phyloP scores from a whole-genome alignment of 2,888 invertebrate genomes.

The Autographa gamma region DNA sequence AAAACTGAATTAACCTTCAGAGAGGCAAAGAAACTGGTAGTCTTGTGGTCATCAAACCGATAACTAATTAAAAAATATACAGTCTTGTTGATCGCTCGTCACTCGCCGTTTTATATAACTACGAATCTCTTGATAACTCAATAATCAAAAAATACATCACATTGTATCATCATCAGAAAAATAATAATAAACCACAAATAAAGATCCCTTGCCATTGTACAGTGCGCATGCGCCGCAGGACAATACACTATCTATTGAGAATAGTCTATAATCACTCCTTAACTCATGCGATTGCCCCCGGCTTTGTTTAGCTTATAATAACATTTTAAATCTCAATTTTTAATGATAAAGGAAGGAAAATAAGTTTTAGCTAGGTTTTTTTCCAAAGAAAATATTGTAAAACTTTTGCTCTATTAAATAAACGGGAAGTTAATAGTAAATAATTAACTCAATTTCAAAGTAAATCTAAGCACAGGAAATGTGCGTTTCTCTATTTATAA shows the following conservation, averaged over 20 bases:
- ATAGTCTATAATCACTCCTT: constrained; percentile 31
- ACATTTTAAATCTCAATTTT: too few relatives aligned
- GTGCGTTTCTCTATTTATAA: constrained; percentile 69
- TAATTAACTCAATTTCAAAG: constrained; percentile 42
- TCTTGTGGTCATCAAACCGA: too few relatives aligned
- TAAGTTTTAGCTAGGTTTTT: too few relatives aligned
- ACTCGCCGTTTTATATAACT: too few relatives aligned
- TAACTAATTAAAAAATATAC: too few relatives aligned
- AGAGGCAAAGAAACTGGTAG: too few relatives aligned
- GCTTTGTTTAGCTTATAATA: not conserved
- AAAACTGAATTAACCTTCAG: too few relatives aligned
- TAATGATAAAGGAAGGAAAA: too few relatives aligned
- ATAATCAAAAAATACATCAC: not conserved
- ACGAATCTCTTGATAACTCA: too few relatives aligned
- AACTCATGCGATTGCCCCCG: not conserved
- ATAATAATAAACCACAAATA: constrained; percentile 28
- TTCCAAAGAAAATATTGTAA: too few relatives aligned
- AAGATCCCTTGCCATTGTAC: constrained; percentile 37
- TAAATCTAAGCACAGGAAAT: constrained; percentile 61
- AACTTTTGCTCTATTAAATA: too few relatives aligned
- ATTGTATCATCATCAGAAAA: not conserved
- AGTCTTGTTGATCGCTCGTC: too few relatives aligned
- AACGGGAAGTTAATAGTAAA: not conserved
- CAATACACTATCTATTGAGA: constrained; percentile 40
- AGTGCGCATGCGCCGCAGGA: constrained; percentile 10